Evolutionary conservation across 2,888 invertebrate species (phyloP), one percentile per base, ranked within the genome.

Genomic region (Abscondita cerata): DNA sequence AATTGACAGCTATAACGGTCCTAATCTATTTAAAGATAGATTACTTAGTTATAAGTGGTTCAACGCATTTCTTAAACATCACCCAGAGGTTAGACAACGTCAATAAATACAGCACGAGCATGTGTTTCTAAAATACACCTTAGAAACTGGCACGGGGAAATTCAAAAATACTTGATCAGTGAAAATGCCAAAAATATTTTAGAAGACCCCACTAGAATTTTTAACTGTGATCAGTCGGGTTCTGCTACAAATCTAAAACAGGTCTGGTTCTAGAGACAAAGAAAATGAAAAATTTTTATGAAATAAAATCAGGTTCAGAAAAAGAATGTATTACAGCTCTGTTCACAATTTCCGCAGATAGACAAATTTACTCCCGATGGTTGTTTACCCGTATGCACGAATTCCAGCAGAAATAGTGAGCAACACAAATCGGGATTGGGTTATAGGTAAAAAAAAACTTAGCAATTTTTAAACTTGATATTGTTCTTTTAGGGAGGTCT

Each of bases 151-250:
- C 61, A 66, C 52, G 41, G 53, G 15, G 41, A 41, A n/a, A 41
- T 64, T 44, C 31, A 16, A 12, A 52, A 31, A 15, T 60, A 60
- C 51, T 60, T 60, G 19, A 54, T 20, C 18, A 41, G 34, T 20
- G 62, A 65, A 57, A 55, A 67, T 47, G 56, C 57, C 36, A 46
- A 46, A 16, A 58, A 67, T 33, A 59, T 67, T 40, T 58, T 59
- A 46, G 48, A 66, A 25, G 54, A 66, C 55, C 64, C 64, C 51
- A 51, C 52, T 8, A 62, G 67, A 59, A 65, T 67, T 20, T 44
- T 67, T 15, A 62, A 67, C 40, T 59, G 59, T 12, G 58, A 65
- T 51, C 55, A 62, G 44, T 58, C 62, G 11, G 62, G 65, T 9
- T 65, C 62, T 58, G 52, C 53, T 13, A 62, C 59, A 19, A 65